Percentiles rank a stretch among this genome's conserved stretches.
phyloP scores from a whole-genome alignment of 2,888 invertebrate genomes.

The Sesia apiformis region DNA sequence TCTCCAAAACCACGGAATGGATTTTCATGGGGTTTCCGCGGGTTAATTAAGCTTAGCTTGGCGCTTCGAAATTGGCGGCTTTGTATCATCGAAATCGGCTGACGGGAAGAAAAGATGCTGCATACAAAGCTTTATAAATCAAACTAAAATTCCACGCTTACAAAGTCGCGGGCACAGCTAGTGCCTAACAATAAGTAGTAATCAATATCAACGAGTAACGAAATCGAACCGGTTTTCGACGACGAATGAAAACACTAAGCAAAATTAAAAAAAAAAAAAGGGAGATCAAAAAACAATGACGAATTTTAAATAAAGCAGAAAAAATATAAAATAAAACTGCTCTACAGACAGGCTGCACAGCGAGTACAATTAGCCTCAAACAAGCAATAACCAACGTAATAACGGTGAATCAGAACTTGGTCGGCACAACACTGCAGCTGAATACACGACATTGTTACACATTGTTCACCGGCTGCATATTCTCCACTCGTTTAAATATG shows the following conservation, averaged over 20 bases:
- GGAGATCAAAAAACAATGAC: neutral
- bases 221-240: no score
- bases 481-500: constrained; percentile 6
- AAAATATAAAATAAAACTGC: neutral
- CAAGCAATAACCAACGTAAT: neutral
- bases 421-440: constrained; percentile 15
- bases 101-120: no score
- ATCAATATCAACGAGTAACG: no score
- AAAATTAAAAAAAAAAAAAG: neutral
- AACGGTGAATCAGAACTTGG: constrained; percentile 28
- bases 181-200: no score
- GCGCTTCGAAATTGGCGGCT: no score
- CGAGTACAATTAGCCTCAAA: neutral
- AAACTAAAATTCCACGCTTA: no score
- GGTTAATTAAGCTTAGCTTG: no score
- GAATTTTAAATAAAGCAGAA: neutral
- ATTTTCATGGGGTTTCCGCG: no score
- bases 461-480: constrained; percentile 11
- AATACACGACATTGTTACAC: constrained; percentile 19
- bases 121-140: no score
- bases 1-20: no score
- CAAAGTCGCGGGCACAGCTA: no score
- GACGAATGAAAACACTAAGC: neutral
- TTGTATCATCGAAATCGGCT: no score
- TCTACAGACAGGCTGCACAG: neutral